These are phyloP conservation scores for Habrosyne pyritoides DNA, from an alignment of 2,888 invertebrate species.

Conservation along the genomic window DNA sequence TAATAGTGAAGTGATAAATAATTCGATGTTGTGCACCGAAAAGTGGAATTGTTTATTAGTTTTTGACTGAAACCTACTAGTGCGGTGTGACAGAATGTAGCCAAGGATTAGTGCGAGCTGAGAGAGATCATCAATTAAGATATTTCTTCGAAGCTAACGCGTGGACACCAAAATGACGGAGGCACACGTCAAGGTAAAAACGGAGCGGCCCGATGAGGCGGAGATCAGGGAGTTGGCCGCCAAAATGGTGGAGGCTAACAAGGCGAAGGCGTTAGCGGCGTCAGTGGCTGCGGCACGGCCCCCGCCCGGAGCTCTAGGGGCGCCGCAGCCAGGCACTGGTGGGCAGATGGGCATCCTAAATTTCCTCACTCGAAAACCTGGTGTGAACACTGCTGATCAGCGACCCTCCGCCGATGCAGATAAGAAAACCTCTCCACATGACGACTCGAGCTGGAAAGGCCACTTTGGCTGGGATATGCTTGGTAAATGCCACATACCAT, in stretches of 20 bases:
- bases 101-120: slow-evolving; percentile 33
- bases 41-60: slow-evolving; percentile 66
- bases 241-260: slow-evolving; percentile 93
- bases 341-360: slow-evolving; percentile 85
- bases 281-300: slow-evolving; percentile 79
- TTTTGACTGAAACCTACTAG: slow-evolving; percentile 56
- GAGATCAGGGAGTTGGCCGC: slow-evolving; percentile 94
- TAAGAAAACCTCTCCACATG: slow-evolving; percentile 79
- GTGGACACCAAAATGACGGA: slow-evolving; percentile 58
- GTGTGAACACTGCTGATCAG: slow-evolving; percentile 53
- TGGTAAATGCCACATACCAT: slow-evolving; percentile 94
- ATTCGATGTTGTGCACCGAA: slow-evolving; percentile 52
- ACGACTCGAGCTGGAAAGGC: slow-evolving; percentile 90
- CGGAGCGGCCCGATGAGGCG: slow-evolving; percentile 92
- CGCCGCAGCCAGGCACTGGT: slow-evolving; percentile 61
- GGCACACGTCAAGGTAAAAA: slow-evolving; percentile 83
- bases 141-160: background rate
- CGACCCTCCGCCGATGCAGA: slow-evolving; percentile 61
- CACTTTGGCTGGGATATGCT: slow-evolving; percentile 96
- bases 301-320: slow-evolving; percentile 69
- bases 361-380: slow-evolving; percentile 81
- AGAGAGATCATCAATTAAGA: slow-evolving; percentile 12
- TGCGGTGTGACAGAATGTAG: slow-evolving; percentile 67
- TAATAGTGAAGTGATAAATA: slow-evolving; percentile 61
- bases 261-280: slow-evolving; percentile 83